These are phyloP conservation scores for Vireo altiloquus DNA, from an alignment of 2,113 vertebrate species.

Conservation along the genomic window DNA sequence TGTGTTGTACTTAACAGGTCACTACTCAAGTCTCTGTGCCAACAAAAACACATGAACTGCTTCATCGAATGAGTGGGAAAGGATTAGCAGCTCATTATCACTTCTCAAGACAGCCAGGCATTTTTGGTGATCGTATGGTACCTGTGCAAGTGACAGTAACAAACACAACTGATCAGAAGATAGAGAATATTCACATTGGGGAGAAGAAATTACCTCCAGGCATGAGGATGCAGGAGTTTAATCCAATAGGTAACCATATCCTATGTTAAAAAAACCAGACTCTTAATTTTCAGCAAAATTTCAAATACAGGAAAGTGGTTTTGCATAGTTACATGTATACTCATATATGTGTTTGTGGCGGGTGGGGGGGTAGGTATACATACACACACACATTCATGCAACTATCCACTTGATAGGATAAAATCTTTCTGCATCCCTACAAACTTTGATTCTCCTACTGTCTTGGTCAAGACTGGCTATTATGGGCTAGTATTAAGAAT, in stretches of 20 bases:
- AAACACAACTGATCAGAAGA: slow-evolving; percentile 82
- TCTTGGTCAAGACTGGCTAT: not conserved
- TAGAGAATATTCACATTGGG: slow-evolving; percentile 86
- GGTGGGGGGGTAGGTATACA: accelerated
- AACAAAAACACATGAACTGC: slow-evolving; percentile 80
- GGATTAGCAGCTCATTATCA: slow-evolving; percentile 88
- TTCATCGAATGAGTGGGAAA: slow-evolving; percentile 94
- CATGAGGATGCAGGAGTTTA: slow-evolving; percentile 84
- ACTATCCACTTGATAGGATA: not conserved
- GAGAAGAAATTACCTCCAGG: slow-evolving; percentile 75
- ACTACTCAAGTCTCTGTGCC: slow-evolving; percentile 81
- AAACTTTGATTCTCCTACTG: not conserved
- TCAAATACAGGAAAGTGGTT: not conserved
- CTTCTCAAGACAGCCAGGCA: slow-evolving; percentile 86
- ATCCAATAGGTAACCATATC: slow-evolving; percentile 77
- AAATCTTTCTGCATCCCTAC: not conserved
- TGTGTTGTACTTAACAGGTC: slow-evolving; percentile 71
- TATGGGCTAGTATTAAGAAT: not conserved
- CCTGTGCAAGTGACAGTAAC: slow-evolving; percentile 85
- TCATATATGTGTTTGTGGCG: not conserved
- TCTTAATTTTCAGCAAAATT: not conserved
- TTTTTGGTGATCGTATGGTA: slow-evolving; percentile 86
- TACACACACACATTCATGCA: not conserved
- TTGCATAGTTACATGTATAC: accelerated
- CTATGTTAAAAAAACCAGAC: not conserved